These are phyloP conservation scores for Terrapene triunguis DNA, from an alignment of 2,113 vertebrate species.

Conservation along the genomic window DNA sequence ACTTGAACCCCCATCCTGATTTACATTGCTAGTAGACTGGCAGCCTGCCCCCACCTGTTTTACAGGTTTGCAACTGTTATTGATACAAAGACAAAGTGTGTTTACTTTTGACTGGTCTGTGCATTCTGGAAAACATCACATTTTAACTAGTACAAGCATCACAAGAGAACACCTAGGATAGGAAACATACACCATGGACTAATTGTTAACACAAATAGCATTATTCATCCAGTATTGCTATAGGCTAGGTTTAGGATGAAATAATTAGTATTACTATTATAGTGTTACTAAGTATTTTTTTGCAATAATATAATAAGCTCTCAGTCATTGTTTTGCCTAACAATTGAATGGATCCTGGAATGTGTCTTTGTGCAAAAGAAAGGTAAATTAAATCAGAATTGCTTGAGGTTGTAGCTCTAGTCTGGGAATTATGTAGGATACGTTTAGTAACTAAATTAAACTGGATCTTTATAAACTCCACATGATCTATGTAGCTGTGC, in stretches of 20 bases:
- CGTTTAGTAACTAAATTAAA: conserved; percentile 11
- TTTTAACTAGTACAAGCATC: neutral
- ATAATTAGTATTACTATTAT: conserved; percentile 53
- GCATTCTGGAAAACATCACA: neutral
- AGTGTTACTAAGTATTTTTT: conserved; percentile 54
- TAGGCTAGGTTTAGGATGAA: conserved; percentile 42
- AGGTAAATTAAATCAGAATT: neutral
- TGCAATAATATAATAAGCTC: conserved; percentile 14
- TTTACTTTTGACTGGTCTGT: neutral
- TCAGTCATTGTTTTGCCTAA: neutral
- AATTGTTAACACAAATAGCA: neutral
- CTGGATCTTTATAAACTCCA: neutral
- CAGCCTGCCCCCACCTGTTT: neutral
- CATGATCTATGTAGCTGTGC: accelerated
- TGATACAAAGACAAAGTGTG: neutral
- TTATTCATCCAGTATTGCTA: conserved; percentile 17
- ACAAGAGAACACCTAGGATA: neutral
- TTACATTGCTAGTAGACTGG: neutral
- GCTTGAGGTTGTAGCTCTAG: neutral
- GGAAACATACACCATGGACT: neutral
- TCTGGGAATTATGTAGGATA: neutral
- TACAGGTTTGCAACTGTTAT: neutral
- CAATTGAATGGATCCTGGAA: neutral
- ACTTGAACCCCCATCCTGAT: neutral
- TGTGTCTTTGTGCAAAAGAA: neutral